Conservation (phyloP, 2,888 invertebrate species). For the Xanthorhoe spadicearia region DNA sequence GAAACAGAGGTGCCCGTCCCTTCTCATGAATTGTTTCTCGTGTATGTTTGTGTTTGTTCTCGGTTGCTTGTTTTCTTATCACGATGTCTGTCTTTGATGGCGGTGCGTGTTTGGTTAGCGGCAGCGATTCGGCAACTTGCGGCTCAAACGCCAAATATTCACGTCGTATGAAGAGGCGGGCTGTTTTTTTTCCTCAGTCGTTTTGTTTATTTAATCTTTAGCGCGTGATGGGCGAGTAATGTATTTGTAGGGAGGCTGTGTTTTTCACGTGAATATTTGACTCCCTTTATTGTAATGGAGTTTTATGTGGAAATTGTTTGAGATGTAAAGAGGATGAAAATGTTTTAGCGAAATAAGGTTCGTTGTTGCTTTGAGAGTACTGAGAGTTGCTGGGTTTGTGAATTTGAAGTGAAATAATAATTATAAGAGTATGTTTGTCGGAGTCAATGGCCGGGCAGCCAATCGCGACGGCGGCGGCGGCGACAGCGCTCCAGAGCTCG, state of each 20-base stretch:
- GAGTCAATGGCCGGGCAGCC: constrained; percentile 73
- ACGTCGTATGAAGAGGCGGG: constrained; percentile 33
- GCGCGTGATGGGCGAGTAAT: constrained; percentile 13
- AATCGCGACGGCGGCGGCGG: constrained; percentile 55
- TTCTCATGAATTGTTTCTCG: constrained; percentile 80
- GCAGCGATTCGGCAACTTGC: constrained; percentile 64
- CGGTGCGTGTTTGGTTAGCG: constrained; percentile 71
- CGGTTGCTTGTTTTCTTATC: constrained; percentile 82
- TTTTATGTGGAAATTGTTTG: constrained; percentile 12
- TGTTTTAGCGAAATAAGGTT: constrained; percentile 10
- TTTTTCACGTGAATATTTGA: constrained; percentile 9
- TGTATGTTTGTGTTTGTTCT: constrained; percentile 81
- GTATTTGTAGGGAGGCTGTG: constrained; percentile 10
- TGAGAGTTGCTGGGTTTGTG: not conserved
- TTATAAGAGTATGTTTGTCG: constrained; percentile 54
- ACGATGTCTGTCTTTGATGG: constrained; percentile 80
- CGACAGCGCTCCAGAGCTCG: constrained; percentile 58
- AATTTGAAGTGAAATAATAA: constrained; percentile 52
- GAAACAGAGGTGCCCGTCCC: constrained; percentile 52
- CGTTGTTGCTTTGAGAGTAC: constrained; percentile 1
- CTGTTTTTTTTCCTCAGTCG: constrained; percentile 24
- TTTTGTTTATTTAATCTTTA: constrained; percentile 31
- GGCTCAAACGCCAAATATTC: constrained; percentile 56
- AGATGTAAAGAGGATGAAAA: constrained; percentile 9
- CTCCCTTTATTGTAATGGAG: constrained; percentile 16